Percentiles rank a stretch among this genome's conserved stretches.
Evolutionary conservation across 2,888 invertebrate genomes (phyloP).

Genomic region (Sminthurinus aureus): DNA sequence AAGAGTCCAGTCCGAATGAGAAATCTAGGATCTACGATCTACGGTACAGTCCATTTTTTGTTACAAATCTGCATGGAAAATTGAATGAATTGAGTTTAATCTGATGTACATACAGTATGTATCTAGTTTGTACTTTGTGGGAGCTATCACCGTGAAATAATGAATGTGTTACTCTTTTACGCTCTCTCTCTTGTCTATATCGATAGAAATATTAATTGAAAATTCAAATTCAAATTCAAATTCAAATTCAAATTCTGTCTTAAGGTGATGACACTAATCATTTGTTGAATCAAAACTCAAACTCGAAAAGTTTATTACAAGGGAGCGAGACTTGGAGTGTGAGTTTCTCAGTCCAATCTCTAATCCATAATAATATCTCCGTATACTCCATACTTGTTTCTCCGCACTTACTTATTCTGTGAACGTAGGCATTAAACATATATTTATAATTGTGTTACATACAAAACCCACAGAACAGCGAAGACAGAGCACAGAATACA

Average conservation of each 20-base stretch:
- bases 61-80: neutral
- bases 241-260: conserved; percentile 11
- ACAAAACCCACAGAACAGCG: too few species aligned
- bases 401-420: too few species aligned
- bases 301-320: conserved; percentile 13
- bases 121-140: neutral
- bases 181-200: neutral
- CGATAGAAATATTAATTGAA: conserved; percentile 17
- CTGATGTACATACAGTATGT: neutral
- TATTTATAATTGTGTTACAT: too few species aligned
- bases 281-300: conserved; percentile 1
- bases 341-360: neutral
- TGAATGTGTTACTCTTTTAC: neutral
- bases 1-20: too few species aligned
- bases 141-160: neutral
- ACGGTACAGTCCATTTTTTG: too few species aligned
- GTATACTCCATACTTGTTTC: neutral
- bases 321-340: neutral
- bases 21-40: too few species aligned
- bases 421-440: too few species aligned
- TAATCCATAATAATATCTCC: too few species aligned
- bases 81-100: neutral
- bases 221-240: conserved; percentile 16
- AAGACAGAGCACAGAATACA: too few species aligned
- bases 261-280: conserved; percentile 11